Conservation (phyloP, 2,113 vertebrate species). For the Anarrhichthys ocellatus region DNA sequence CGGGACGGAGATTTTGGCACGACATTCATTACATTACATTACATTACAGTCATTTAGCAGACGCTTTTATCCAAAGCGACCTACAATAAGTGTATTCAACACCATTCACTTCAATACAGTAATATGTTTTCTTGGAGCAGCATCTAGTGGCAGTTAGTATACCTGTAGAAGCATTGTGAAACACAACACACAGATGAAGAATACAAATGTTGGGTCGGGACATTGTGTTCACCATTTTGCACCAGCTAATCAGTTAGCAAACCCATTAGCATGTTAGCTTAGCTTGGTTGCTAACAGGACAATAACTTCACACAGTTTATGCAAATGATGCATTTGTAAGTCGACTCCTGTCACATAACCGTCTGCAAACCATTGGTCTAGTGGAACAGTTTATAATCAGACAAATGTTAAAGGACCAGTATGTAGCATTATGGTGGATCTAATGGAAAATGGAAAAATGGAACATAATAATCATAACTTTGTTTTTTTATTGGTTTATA, state of each 20-base stretch:
- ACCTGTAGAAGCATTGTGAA: background rate
- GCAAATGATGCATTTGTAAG: background rate
- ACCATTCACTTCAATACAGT: background rate
- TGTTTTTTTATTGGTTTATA: background rate
- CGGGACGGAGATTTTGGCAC: no score
- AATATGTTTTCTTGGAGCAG: background rate
- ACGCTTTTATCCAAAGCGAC: no score
- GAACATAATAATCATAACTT: background rate
- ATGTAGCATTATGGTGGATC: background rate
- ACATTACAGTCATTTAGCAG: no score
- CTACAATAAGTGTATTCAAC: no score
- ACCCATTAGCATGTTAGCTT: background rate
- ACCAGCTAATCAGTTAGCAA: background rate
- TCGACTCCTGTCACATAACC: background rate
- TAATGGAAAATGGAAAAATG: background rate
- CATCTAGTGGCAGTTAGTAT: background rate
- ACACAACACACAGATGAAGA: background rate
- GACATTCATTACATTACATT: no score
- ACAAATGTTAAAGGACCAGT: no score
- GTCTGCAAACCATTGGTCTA: background rate
- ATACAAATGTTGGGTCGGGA: background rate
- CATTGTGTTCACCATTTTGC: background rate
- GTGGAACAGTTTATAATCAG: background rate
- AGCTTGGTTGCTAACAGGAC: background rate
- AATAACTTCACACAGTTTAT: background rate